phyloP scores from a whole-genome alignment of 2,888 invertebrate species.

The Heliconius erato region DNA sequence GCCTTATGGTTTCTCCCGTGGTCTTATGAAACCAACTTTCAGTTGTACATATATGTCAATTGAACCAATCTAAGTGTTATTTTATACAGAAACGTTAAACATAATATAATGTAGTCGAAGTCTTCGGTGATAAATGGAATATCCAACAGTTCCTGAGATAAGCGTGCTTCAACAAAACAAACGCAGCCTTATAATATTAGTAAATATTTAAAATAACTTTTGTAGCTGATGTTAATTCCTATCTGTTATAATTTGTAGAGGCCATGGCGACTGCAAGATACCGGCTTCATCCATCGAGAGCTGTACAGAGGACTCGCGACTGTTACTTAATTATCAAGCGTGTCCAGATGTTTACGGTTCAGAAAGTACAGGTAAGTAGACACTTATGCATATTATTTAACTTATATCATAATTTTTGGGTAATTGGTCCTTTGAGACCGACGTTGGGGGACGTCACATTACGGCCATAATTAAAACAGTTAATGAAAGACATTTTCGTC shows the following conservation, averaged over 20 bases:
- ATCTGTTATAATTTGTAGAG: constrained; percentile 74
- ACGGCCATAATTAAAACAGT: too few relatives aligned
- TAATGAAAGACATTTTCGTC: too few relatives aligned
- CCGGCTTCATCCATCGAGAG: constrained; percentile 97
- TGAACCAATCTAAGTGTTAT: too few relatives aligned
- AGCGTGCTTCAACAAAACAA: background rate
- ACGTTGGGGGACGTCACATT: background rate
- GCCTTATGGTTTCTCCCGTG: too few relatives aligned
- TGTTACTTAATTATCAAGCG: constrained; percentile 96
- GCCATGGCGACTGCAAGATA: constrained; percentile 94
- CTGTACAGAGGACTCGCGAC: constrained; percentile 96
- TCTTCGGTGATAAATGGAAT: background rate
- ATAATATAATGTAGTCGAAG: background rate
- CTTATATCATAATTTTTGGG: background rate
- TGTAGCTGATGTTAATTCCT: background rate
- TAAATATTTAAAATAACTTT: background rate
- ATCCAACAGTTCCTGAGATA: background rate
- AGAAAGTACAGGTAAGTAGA: constrained; percentile 92
- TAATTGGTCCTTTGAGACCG: background rate
- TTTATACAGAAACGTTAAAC: too few relatives aligned
- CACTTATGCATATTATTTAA: background rate
- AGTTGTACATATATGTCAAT: too few relatives aligned
- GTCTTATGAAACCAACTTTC: too few relatives aligned
- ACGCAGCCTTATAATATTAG: background rate
- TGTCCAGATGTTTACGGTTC: constrained; percentile 96